Evolutionary conservation across 2,888 invertebrate genomes (phyloP).

Genomic region (Dryococelus australis): DNA sequence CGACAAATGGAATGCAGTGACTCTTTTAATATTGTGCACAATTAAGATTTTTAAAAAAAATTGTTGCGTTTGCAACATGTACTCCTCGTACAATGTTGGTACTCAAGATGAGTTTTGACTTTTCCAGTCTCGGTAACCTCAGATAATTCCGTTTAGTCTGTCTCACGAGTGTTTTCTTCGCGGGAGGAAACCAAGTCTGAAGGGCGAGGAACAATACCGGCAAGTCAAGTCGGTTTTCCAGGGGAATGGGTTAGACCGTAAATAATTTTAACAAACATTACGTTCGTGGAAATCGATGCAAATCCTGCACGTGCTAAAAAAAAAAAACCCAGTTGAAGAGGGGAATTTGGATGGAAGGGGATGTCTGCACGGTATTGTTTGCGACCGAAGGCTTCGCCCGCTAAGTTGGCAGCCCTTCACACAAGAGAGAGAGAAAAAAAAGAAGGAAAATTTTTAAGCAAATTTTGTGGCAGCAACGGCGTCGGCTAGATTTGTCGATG

Average conservation of each 20-base stretch:
- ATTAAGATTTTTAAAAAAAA: no score
- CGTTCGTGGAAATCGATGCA: background rate
- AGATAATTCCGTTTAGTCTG: no score
- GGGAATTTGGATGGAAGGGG: background rate
- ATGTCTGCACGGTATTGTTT: background rate
- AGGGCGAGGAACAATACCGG: no score
- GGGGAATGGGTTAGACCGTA: background rate
- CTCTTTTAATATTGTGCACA: no score
- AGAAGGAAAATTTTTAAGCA: background rate
- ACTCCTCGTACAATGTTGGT: no score
- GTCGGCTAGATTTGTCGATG: slow-evolving; percentile 2
- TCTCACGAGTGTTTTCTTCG: no score
- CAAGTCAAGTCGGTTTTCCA: no score
- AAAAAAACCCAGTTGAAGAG: background rate
- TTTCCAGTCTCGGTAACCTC: no score
- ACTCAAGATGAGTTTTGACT: no score
- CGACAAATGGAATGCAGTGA: no score
- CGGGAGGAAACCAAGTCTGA: no score
- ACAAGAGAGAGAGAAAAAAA: background rate
- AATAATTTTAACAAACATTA: slow-evolving; percentile 3
- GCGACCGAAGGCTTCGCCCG: background rate
- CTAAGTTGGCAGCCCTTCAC: background rate
- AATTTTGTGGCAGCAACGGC: background rate
- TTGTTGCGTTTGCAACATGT: no score
- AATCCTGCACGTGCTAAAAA: background rate